phyloP scores from a whole-genome alignment of 2,113 vertebrate genomes.

The Channa argus region DNA sequence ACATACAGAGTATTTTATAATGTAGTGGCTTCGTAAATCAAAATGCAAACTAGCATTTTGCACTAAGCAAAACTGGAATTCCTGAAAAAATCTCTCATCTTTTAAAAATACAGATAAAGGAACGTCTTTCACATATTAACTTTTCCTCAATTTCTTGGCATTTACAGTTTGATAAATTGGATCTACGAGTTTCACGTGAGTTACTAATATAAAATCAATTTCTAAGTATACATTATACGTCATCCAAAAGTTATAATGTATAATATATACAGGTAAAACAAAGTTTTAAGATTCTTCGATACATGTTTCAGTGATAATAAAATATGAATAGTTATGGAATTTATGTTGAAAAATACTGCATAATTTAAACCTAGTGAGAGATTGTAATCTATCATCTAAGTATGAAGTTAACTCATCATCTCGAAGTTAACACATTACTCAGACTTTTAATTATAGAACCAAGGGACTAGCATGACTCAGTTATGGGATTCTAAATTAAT shows the following conservation, averaged over 20 bases:
- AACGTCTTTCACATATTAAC: neutral
- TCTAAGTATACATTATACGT: neutral
- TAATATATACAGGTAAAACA: neutral
- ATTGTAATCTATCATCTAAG: too few relatives aligned
- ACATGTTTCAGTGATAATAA: too few relatives aligned
- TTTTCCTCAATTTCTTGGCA: neutral
- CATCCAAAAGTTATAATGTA: neutral
- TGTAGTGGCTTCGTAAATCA: neutral
- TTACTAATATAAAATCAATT: neutral
- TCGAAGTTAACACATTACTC: constrained; percentile 5
- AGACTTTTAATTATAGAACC: constrained; percentile 14
- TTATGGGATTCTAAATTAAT: constrained; percentile 23
- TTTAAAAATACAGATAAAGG: neutral
- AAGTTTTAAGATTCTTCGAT: neutral
- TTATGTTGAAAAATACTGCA: too few relatives aligned
- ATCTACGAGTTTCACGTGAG: too few relatives aligned
- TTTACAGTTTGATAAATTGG: too few relatives aligned
- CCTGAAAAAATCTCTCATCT: neutral
- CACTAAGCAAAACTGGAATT: neutral
- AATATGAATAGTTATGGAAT: too few relatives aligned
- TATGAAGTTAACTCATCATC: neutral
- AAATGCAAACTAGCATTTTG: constrained; percentile 18
- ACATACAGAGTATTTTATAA: neutral
- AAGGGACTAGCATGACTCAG: constrained; percentile 6
- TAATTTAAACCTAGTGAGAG: too few relatives aligned